These are phyloP conservation scores for Pogonus chalceus DNA, from an alignment of 1,140 invertebrate genomes.

Conservation along the genomic window DNA sequence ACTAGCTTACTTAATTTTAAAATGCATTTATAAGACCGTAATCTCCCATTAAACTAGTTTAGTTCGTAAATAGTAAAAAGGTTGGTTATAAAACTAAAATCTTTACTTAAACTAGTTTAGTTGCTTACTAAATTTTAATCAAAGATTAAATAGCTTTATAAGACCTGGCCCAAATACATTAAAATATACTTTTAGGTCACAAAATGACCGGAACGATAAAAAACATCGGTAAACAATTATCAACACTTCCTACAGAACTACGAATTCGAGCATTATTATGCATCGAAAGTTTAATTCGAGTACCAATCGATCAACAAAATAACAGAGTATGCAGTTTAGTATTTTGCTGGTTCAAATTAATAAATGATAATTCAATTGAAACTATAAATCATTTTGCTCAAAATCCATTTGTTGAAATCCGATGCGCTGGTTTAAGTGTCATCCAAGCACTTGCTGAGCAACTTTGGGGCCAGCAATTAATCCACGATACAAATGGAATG, in stretches of 20 bases:
- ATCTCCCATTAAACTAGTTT: too few species aligned
- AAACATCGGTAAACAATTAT: conserved; percentile 42
- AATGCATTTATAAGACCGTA: too few species aligned
- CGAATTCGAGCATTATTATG: conserved; percentile 51
- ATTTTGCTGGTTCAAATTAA: conserved; percentile 47
- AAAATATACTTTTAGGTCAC: conserved; percentile 1
- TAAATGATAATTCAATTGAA: conserved; percentile 43
- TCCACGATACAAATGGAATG: conserved; percentile 40
- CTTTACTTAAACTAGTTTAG: too few species aligned
- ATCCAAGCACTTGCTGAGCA: conserved; percentile 41
- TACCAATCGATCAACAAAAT: conserved; percentile 29
- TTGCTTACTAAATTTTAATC: too few species aligned
- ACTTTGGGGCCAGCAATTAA: conserved; percentile 52
- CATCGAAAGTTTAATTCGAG: conserved; percentile 42
- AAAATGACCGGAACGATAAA: conserved; percentile 42
- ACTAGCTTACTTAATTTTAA: too few species aligned
- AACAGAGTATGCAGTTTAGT: conserved; percentile 40
- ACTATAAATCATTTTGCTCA: conserved; percentile 43
- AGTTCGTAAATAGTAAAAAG: too few species aligned
- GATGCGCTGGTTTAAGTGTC: conserved; percentile 41
- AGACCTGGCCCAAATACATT: too few species aligned
- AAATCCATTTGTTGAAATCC: conserved; percentile 53
- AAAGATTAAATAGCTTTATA: too few species aligned
- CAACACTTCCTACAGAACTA: conserved; percentile 45
- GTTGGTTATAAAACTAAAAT: too few species aligned